These are phyloP conservation scores for Potamarius usumacintae DNA, from an alignment of 2,113 vertebrate species.

Conservation along the genomic window DNA sequence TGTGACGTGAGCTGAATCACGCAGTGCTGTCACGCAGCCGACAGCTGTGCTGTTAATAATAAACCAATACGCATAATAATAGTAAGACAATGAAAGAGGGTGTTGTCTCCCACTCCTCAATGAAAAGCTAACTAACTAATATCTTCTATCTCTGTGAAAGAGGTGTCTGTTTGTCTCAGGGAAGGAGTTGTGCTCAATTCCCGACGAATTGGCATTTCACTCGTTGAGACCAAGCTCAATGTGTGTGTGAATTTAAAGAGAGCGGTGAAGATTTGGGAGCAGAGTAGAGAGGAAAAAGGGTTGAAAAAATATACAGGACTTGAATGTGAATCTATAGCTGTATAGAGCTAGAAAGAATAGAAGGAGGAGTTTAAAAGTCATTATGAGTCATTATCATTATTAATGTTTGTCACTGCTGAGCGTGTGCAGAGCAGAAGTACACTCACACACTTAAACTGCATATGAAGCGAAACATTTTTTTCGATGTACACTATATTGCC, in stretches of 20 bases:
- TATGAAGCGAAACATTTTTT: no score
- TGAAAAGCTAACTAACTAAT: neutral
- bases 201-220: neutral
- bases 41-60: neutral
- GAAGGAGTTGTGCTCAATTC: neutral
- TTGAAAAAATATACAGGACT: neutral
- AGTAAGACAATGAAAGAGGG: neutral
- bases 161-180: neutral
- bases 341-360: neutral
- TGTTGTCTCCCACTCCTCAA: neutral
- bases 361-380: neutral
- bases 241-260: neutral
- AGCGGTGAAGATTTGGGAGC: neutral
- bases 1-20: conserved; percentile 20
- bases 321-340: neutral
- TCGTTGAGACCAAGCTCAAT: neutral
- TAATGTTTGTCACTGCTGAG: neutral
- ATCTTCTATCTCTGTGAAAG: no score
- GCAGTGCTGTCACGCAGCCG: neutral
- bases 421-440: neutral
- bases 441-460: neutral
- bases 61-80: neutral
- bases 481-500: no score
- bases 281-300: neutral
- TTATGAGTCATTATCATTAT: neutral